Base-by-base conservation (phyloP, 2,888 invertebrate species). In the Ophraella communa region DNA sequence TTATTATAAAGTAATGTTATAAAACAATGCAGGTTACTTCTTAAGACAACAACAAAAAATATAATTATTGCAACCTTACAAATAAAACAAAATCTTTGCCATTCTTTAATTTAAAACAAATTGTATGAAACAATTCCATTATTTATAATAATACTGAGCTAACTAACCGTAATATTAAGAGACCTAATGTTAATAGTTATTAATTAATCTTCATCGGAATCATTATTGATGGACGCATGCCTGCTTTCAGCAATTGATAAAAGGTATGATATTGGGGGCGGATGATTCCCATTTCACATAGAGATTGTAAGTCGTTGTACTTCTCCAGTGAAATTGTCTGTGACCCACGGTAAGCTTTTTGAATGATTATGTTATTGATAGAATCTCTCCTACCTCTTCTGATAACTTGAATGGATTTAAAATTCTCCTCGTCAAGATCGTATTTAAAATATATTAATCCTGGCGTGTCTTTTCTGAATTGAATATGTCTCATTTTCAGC, bases 361-460 rank as follows among this genome's bases (percentile, higher is more conserved):
- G 17, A n/a, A 51, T 18, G 27, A 52, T 14, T 30, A 52, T 24
- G 27, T 52, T n/a, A 30, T 52, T 30, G 5, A 52, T 30, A 52
- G 51, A 27, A n/a, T 27, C 51, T 24, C 51, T 24, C 51, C 14
- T 51, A 14, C 51, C 24, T 51, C 27, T 51, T 51, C 24, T 51
- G 24, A 51, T 27, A 27, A 51, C 23, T 51, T 51, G 24, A 17
- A 51, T 51, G 7, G 24, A 27, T 27, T 51, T 51, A 51, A 23
- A 51, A 14, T n/a, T 23, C 24, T 24, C 14, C n/a, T 51, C 51
- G 51, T 51, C 51, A 27, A 27, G 14, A 27, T 51, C 17, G 27
- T 23, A 51, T 51, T 51, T 51, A 27, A 27, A 51, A 51, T 51
- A 51, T 27, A 51, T 51, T 27, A n/a, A 27, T 27, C 27, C 27